Conservation (phyloP, 2,113 vertebrate genomes). For the Nanorana parkeri region DNA sequence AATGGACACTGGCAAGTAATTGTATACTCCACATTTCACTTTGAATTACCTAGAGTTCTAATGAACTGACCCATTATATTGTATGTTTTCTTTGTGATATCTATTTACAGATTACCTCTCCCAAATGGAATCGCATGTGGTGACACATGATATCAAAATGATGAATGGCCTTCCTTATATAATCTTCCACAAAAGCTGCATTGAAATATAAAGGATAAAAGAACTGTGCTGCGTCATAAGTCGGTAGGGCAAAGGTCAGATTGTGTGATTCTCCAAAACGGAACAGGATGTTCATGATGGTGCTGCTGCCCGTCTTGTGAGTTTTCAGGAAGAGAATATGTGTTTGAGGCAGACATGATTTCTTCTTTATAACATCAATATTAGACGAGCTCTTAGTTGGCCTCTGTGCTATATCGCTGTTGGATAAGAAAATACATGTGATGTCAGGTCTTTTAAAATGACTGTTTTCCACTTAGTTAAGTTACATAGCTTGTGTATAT, state of each 20-base stretch:
- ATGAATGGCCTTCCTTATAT: slow-evolving; percentile 53
- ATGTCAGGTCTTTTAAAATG: too few relatives aligned
- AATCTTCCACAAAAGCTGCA: slow-evolving; percentile 74
- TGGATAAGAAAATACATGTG: too few relatives aligned
- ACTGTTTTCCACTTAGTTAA: too few relatives aligned
- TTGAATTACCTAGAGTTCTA: too few relatives aligned
- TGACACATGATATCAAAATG: slow-evolving; percentile 84
- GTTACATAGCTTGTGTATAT: too few relatives aligned
- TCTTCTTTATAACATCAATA: not conserved
- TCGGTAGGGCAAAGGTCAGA: slow-evolving; percentile 81
- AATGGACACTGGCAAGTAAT: too few relatives aligned
- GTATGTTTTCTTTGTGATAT: too few relatives aligned
- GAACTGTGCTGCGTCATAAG: slow-evolving; percentile 70
- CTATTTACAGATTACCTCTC: slow-evolving; percentile 68
- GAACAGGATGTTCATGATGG: slow-evolving; percentile 82
- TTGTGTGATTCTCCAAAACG: slow-evolving; percentile 80
- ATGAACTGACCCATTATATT: too few relatives aligned
- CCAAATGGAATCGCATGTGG: slow-evolving; percentile 81
- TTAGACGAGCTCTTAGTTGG: not conserved
- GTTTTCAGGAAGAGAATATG: slow-evolving; percentile 85
- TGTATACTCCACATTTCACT: too few relatives aligned
- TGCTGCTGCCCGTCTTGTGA: slow-evolving; percentile 87
- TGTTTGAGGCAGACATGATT: slow-evolving; percentile 71
- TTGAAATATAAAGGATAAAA: slow-evolving; percentile 77
- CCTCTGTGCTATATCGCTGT: too few relatives aligned